A percentile compares a stretch with the other conserved stretches of the same genome.
Conservation (phyloP, 2,888 invertebrate genomes). For the Beris chalybata region DNA sequence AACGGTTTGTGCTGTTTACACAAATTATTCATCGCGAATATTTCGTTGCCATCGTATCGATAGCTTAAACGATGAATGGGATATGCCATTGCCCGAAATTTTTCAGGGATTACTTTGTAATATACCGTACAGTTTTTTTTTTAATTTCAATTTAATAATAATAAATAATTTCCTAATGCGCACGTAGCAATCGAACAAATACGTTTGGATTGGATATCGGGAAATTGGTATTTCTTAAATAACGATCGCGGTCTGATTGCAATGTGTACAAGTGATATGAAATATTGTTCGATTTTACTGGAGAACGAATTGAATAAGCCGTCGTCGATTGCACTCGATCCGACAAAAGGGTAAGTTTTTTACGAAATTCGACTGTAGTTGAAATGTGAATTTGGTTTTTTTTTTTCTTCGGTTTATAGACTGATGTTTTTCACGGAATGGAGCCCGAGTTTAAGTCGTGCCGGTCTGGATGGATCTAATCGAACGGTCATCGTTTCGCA, state of each 20-base stretch:
- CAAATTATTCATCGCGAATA: slow-evolving; percentile 58
- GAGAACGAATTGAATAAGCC: slow-evolving; percentile 69
- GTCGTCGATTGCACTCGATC: slow-evolving; percentile 77
- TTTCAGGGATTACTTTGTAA: slow-evolving; percentile 58
- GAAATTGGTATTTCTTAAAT: slow-evolving; percentile 85
- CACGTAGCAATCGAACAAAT: slow-evolving; percentile 68
- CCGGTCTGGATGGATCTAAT: slow-evolving; percentile 66
- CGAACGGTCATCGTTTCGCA: slow-evolving; percentile 63
- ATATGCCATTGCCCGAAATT: slow-evolving; percentile 62
- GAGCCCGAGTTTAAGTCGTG: slow-evolving; percentile 67
- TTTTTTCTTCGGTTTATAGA: slow-evolving; percentile 51
- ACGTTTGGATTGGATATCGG: slow-evolving; percentile 81
- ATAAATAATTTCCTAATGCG: slow-evolving; percentile 20
- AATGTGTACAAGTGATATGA: slow-evolving; percentile 66
- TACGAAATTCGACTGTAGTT: neutral
- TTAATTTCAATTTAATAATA: neutral
- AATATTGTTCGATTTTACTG: slow-evolving; percentile 69
- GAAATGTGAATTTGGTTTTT: slow-evolving; percentile 12
- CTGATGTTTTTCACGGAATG: slow-evolving; percentile 78
- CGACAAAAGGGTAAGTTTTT: slow-evolving; percentile 65
- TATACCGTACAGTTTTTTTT: slow-evolving; percentile 53
- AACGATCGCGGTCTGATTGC: slow-evolving; percentile 69
- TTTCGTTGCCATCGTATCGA: slow-evolving; percentile 70
- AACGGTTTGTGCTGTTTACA: slow-evolving; percentile 73
- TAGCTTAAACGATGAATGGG: slow-evolving; percentile 63